Base-by-base conservation (phyloP, 2,113 vertebrate species). In the Tretioscincus oriximinensis region DNA sequence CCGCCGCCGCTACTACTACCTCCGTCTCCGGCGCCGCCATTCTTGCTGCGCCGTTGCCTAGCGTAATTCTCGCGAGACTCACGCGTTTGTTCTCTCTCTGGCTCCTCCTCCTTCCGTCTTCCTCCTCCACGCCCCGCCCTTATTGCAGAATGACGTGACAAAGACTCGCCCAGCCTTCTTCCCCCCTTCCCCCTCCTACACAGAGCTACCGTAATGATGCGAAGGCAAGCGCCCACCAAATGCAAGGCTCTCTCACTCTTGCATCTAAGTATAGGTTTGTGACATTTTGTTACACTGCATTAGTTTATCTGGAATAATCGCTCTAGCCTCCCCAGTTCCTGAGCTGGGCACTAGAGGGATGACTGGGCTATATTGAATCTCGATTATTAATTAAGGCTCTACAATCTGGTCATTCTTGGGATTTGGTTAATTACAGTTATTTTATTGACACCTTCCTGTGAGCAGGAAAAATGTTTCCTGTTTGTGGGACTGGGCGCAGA, bases 11-110 rank as follows among this genome's bases (percentile, higher is more conserved):
- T 72, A 31, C 79, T 80, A 63, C 82, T 76, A 73, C 76, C 72
- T 65, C 83, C 86, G 76, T 80, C 86, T 76, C 82, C 86, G 80
- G 82, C 86, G 82, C 35, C 35, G 35, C 35, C 35, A 41, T 41
- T 84, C 76, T 84, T 84, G 31, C 67, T 84, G 76, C 82, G 73
- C 82, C 85, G 77, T 70, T 45, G 68, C 84, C 71, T 41, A 28
- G 67, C n/a, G 81, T 10, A 14, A 24, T 8, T 87, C 85, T 86
- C 85, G 85, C 81, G 85, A 86, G 81, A 77, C 0, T 61, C 35
- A 41, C 3, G 35, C 35, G 35, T 41, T 41, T 69, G 1, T 21
- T 5, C 9, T 2, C 12, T 14, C 6, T 18, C n/a, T 29, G 20
- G 29, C n/a, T 29, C 65, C n/a, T 16, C 14, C 18, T 18, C 9